Evolutionary conservation across 2,888 invertebrate genomes (phyloP), one percentile per base, ranked within the genome.

Genomic region (Hedya salicella): DNA sequence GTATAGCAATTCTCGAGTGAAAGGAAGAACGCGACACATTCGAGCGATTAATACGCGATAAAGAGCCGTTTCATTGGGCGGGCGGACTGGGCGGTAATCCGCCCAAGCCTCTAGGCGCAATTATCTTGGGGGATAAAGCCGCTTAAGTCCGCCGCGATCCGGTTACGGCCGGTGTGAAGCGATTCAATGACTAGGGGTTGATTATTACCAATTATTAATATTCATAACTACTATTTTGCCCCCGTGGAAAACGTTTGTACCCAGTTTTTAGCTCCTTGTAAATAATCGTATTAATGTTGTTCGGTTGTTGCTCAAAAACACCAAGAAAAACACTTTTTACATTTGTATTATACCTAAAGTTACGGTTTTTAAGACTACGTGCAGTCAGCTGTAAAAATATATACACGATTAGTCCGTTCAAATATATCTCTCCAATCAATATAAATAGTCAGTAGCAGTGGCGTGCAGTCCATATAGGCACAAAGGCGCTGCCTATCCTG

Each of bases 41-140:
- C 39, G 21, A 52, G 36, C 60, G 44, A 66, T 61, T 60, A 60
- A 65, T 59, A 50, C 16, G 42, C 16, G 50, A 59, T 65, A 59
- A 50, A 53, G 52, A 54, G 60, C 50, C 56, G 70, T 68, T 62
- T 50, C 69, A 66, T 62, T 67, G 62, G 62, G 53, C 64, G 64
- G 59, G 53, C 60, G 50, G 53, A 30, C 46, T 30, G 56, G 56
- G 42, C 46, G 44, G 79, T 71, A 77, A 66, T 54, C 66, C 66
- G 75, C 71, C 77, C 81, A 83, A 85, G 80, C 79, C 74, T 75
- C 77, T 80, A 83, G 71, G 73, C 78, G 86, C 83, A 88, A 87
- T 88, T 86, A 87, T 86, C 85, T 73, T 62, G 64, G 68, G 68
- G 78, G 77, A 83, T 86, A 82, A 82, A 78, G 78, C 73, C 73